Conservation (phyloP, 2,888 invertebrate species). For the Calliphora vomitoria region DNA sequence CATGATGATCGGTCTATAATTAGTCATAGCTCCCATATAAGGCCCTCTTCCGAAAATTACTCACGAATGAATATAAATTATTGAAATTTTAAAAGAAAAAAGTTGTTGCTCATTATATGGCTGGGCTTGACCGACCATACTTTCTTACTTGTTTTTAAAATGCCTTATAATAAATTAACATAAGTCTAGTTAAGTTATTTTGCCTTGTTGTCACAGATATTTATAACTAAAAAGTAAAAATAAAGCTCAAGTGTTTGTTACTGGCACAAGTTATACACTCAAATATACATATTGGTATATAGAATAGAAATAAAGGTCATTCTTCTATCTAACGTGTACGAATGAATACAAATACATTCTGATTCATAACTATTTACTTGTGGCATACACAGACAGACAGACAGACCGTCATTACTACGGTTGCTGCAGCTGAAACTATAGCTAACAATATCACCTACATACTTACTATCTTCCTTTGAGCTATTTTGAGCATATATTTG, state of each 20-base stretch:
- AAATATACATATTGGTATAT: background rate
- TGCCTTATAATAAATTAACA: no score
- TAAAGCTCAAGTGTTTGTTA: conserved; percentile 13
- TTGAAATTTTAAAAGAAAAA: no score
- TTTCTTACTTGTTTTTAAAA: no score
- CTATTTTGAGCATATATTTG: conserved; percentile 44
- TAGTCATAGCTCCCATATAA: no score
- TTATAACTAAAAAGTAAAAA: conserved; percentile 17
- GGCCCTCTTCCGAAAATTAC: no score
- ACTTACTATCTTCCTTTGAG: conserved; percentile 8
- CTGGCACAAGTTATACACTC: background rate
- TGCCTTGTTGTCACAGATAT: background rate
- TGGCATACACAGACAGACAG: background rate
- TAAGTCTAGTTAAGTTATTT: no score
- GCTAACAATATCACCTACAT: conserved; percentile 6
- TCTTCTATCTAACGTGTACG: background rate
- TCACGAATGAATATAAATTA: no score
- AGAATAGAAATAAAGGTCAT: conserved; percentile 21
- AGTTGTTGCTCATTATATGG: no score
- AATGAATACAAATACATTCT: conserved; percentile 1
- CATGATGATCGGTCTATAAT: no score
- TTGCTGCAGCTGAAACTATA: background rate
- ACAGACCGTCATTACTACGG: background rate
- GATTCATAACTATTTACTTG: conserved; percentile 23
- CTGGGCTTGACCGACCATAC: no score